Base-by-base conservation (phyloP, 2,888 invertebrate species). In the Mactromeris polynyma region DNA sequence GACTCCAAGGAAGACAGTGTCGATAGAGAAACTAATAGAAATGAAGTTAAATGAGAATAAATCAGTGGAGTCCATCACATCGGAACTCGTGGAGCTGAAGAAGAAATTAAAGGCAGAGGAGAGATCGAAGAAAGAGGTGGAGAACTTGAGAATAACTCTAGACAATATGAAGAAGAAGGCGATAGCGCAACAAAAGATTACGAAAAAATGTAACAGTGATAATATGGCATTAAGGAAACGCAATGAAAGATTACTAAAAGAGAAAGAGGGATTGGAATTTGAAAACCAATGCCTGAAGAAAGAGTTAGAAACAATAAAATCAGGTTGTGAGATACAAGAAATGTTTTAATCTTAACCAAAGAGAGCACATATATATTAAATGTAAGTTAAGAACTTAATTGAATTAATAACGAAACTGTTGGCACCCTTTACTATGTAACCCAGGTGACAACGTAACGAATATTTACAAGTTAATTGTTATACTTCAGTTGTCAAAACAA, bases 271-370 rank as follows among this genome's bases (percentile, higher is more conserved):
- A 7, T 40, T 82, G 36, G 40, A 82, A 42, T 26, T 38, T n/a
- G 69, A 82, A 31, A 82, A 69, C 31, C 64, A 82, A 69, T 26
- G 40, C 11, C 26, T 69, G 19, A 82, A 82, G 42, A 64, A 40
- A 69, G 69, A 82, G 58, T 14, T 69, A 2, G 82, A 40, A 3
- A 14, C 64, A 40, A n/a, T 69, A n/a, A 82, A 82, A 14, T 82
- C 82, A 38, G 69, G 64, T 11, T 82, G 82, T 82, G 82, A 69
- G 17, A 82, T 82, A n/a, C 38, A 54, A 38, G 58, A 54, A 36
- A 58, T 81, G 81, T 81, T 33, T 42, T 81, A 31, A 26, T 11
- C 46, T 4, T 79, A 31, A n/a, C n/a, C n/a, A 40, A 14, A 17
- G 46, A 46, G 46, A 46, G 7, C n/a, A n/a, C n/a, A n/a, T n/a